Evolutionary conservation across 2,113 vertebrate species (phyloP).

Genomic region (Promerops cafer): DNA sequence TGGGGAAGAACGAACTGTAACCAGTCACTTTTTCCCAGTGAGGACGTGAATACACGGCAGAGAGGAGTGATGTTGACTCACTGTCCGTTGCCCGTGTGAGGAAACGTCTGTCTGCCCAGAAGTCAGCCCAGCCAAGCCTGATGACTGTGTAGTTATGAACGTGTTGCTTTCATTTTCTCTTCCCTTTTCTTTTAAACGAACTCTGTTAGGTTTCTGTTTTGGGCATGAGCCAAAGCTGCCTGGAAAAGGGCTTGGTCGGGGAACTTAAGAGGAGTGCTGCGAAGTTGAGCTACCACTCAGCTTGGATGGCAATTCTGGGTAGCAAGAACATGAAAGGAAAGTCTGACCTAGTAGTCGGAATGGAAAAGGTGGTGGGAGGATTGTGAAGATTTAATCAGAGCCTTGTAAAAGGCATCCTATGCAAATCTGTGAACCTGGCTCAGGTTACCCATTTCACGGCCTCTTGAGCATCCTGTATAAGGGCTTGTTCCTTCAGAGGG

Average conservation of each 20-base stretch:
- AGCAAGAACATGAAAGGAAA: not conserved
- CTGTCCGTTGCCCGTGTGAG: not conserved
- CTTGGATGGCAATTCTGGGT: not conserved
- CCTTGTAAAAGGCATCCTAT: not conserved
- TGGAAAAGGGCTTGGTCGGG: not conserved
- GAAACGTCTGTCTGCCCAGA: not conserved
- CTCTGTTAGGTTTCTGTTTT: not conserved
- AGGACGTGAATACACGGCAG: not conserved
- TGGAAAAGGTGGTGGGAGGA: slow-evolving; percentile 17
- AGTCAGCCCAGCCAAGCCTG: not conserved
- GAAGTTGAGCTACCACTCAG: not conserved
- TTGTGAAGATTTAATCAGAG: slow-evolving; percentile 23
- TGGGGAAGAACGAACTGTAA: not conserved
- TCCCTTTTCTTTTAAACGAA: slow-evolving; percentile 12
- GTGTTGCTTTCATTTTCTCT: slow-evolving; percentile 60
- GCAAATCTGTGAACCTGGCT: not conserved
- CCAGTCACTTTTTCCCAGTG: not conserved
- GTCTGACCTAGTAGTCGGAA: not conserved
- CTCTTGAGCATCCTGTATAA: not conserved
- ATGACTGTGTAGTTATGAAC: not conserved
- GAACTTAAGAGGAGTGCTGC: not conserved
- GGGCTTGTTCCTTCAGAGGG: not conserved
- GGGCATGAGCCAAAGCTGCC: not conserved
- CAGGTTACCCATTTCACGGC: not conserved
- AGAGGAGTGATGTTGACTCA: slow-evolving; percentile 32